Conservation (phyloP, 2,113 vertebrate genomes). For the Verasper variegatus region DNA sequence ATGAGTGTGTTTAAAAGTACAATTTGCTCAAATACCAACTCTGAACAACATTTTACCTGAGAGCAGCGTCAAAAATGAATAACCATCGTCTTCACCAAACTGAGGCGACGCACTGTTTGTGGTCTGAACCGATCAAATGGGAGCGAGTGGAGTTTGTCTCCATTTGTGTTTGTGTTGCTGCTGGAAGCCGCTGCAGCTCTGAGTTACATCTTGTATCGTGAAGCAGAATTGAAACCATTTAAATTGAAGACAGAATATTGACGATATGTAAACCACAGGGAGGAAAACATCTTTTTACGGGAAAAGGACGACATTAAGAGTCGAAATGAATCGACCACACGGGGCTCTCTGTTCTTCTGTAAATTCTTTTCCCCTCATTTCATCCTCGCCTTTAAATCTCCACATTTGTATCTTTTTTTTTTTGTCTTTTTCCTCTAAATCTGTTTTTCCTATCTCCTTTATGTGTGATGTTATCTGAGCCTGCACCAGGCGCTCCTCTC, state of each 20-base stretch:
- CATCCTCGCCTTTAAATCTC: conserved; percentile 31
- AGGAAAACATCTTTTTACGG: conserved; percentile 66
- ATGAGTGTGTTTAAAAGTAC: no score
- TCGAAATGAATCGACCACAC: conserved; percentile 57
- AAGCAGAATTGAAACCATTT: conserved; percentile 74
- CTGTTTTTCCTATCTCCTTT: conserved; percentile 21
- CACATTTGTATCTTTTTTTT: conserved; percentile 19
- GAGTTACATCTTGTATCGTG: conserved; percentile 61
- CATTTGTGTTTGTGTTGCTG: conserved; percentile 45
- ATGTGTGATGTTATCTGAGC: conserved; percentile 46
- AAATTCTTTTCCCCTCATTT: conserved; percentile 38
- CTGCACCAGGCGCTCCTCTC: conserved; percentile 11
- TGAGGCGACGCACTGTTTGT: conserved; percentile 1
- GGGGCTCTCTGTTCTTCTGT: conserved; percentile 9
- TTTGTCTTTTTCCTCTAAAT: conserved; percentile 17
- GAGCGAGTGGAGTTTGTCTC: background rate
- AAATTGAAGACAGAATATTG: conserved; percentile 76
- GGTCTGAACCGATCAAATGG: conserved; percentile 24
- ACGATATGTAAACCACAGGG: conserved; percentile 65
- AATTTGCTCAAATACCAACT: background rate
- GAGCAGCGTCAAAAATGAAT: background rate
- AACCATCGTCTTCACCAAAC: background rate
- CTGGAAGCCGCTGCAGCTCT: conserved; percentile 37
- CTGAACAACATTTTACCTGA: background rate
- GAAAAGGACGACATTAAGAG: conserved; percentile 58